Base-by-base conservation (phyloP, 2,888 invertebrate species). In the Neocrepidodera transversa region DNA sequence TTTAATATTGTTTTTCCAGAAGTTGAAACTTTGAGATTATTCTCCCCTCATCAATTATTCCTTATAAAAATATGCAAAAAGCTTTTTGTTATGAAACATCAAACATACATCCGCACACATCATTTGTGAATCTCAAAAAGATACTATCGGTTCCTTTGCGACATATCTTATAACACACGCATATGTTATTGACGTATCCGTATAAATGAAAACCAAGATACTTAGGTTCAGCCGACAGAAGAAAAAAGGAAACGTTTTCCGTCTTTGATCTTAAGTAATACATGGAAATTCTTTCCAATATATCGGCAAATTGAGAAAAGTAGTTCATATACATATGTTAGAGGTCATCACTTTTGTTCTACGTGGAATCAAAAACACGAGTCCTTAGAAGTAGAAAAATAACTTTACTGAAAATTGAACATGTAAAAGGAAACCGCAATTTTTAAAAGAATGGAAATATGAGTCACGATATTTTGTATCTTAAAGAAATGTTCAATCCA, bases 211-310 rank as follows among this genome's bases (percentile, higher is more conserved):
- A 49, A 49, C 23, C 35, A 35, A 35, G 35, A 17, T 11, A n/a
- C n/a, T n/a, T n/a, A 49, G 17, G 17, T 35, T 7, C 14, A 11
- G 8, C 10, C 23, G n/a, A 50, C 14, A 13, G 38, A 40, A 51
- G 10, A 18, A 20, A 40, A 13, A 40, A n/a, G n/a, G 40, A 28
- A 51, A 51, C 40, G 38, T 23, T 40, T 40, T 40, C 23, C 11
- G n/a, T 26, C 51, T 51, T 51, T 51, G 51, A 51, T 51, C 17
- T 51, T 40, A 23, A n/a, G 26, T 18, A 38, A 40, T 51, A 40
- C 40, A 51, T 40, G 28, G 51, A 51, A 51, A 38, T 38, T 40
- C 51, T 51, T 38, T 51, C 23, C 26, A n/a, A 51, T 40, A n/a
- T n/a, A 38, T 3, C 35, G 20, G 51, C n/a, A 51, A 23, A 51